phyloP scores from a whole-genome alignment of 2,797 vertebrate species.

The Schizopygopsis malacanthus region DNA sequence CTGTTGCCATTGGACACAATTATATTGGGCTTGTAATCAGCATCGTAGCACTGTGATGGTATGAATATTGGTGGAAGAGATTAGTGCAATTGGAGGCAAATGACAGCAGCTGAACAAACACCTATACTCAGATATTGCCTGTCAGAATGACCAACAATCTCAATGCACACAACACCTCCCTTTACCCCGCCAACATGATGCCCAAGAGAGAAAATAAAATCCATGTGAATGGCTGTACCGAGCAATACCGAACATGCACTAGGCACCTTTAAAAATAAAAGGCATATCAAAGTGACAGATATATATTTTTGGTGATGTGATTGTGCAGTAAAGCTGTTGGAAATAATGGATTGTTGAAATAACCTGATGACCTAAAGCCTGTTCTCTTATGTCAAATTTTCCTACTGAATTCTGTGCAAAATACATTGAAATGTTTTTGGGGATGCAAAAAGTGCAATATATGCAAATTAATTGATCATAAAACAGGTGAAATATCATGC shows the following conservation, averaged over 20 bases:
- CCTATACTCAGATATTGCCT: slow-evolving; percentile 27
- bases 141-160: slow-evolving; percentile 23
- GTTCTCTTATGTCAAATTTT: not conserved
- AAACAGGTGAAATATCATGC: not conserved
- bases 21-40: not conserved
- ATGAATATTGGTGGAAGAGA: slow-evolving; percentile 41
- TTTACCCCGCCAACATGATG: slow-evolving; percentile 12
- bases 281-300: slow-evolving; percentile 17
- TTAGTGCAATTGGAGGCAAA: slow-evolving; percentile 7
- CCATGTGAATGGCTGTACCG: not conserved
- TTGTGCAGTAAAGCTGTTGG: not conserved
- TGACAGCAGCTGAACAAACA: slow-evolving; percentile 51
- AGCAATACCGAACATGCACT: not conserved
- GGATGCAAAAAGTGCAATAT: not conserved
- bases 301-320: slow-evolving; percentile 21
- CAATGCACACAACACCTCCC: slow-evolving; percentile 2
- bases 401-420: not conserved
- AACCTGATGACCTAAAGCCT: not conserved
- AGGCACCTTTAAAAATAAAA: slow-evolving; percentile 1
- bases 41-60: slow-evolving; percentile 3
- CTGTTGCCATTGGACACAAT: not conserved
- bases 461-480: not conserved
- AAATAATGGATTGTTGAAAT: not conserved
- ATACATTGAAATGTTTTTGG: not conserved
- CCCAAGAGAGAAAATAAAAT: not conserved